Conservation (phyloP, 2,113 vertebrate genomes). For the Cyanoderma ruficeps region DNA sequence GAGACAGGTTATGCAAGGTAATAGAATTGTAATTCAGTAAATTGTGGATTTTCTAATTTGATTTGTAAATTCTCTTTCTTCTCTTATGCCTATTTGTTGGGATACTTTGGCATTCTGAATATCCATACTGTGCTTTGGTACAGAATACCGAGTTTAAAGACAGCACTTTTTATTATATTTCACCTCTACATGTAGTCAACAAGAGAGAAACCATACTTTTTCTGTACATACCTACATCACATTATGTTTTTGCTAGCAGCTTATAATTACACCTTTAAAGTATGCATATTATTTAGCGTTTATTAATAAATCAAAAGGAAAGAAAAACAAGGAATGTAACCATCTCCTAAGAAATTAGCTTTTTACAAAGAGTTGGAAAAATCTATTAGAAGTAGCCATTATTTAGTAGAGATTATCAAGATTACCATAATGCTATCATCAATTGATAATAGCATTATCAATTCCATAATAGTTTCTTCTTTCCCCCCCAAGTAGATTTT, state of each 20-base stretch:
- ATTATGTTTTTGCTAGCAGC: not conserved
- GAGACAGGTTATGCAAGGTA: not conserved
- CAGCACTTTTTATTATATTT: not conserved
- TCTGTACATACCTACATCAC: fast-evolving
- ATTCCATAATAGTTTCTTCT: not conserved
- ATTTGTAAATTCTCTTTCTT: not conserved
- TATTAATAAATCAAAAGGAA: not conserved
- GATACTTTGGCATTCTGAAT: not conserved
- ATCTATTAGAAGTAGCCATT: not conserved
- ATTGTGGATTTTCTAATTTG: not conserved
- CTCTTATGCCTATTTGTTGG: not conserved
- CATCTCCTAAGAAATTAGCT: not conserved
- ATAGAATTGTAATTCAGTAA: not conserved
- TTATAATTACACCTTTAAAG: not conserved
- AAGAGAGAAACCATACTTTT: not conserved
- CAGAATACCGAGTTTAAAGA: not conserved
- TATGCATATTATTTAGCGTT: not conserved
- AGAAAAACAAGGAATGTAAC: not conserved
- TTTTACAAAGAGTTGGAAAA: not conserved
- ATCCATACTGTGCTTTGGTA: not conserved
- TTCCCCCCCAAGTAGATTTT: not conserved
- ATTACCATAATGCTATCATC: too few relatives aligned
- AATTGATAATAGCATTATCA: not conserved
- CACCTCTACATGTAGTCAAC: not conserved
- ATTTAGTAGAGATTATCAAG: not conserved